A percentile compares a stretch with the other conserved stretches of the same genome.
These are phyloP conservation scores for Vulpes ferrilata DNA, from an alignment of 2,113 vertebrate species.

Conservation along the genomic window DNA sequence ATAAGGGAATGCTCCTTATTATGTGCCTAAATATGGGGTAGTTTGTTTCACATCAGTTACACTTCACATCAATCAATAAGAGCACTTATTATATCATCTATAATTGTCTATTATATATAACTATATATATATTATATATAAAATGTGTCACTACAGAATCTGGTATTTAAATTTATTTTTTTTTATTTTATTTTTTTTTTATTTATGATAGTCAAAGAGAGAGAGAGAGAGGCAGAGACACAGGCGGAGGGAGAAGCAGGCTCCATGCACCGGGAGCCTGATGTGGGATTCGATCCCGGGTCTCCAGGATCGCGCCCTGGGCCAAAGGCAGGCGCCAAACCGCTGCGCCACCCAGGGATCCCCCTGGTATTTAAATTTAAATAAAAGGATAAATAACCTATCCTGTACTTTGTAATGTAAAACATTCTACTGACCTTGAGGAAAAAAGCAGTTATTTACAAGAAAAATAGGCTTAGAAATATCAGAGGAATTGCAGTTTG, in stretches of 20 bases:
- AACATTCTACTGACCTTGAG: neutral
- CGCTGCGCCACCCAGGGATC: too few relatives aligned
- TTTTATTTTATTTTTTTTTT: too few relatives aligned
- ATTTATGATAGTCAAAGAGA: too few relatives aligned
- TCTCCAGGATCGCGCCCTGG: too few relatives aligned
- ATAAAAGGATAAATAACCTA: neutral
- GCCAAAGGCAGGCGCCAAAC: too few relatives aligned
- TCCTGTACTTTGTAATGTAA: neutral
- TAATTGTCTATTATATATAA: too few relatives aligned
- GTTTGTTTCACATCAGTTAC: neutral
- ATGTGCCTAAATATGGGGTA: neutral
- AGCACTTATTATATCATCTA: neutral
- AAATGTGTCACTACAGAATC: neutral
- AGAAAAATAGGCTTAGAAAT: neutral
- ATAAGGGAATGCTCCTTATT: neutral
- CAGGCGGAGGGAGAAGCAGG: too few relatives aligned
- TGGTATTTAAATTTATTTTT: neutral
- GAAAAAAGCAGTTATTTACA: neutral
- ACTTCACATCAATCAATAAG: neutral
- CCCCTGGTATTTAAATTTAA: neutral
- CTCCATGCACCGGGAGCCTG: too few relatives aligned
- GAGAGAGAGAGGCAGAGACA: too few relatives aligned
- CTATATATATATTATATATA: neutral
- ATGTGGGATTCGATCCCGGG: too few relatives aligned
- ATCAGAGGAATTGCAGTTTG: neutral